A percentile compares a stretch with the other conserved stretches of the same genome.
phyloP scores from a whole-genome alignment of 2,888 invertebrate genomes.

The Drosophila paramelanica region DNA sequence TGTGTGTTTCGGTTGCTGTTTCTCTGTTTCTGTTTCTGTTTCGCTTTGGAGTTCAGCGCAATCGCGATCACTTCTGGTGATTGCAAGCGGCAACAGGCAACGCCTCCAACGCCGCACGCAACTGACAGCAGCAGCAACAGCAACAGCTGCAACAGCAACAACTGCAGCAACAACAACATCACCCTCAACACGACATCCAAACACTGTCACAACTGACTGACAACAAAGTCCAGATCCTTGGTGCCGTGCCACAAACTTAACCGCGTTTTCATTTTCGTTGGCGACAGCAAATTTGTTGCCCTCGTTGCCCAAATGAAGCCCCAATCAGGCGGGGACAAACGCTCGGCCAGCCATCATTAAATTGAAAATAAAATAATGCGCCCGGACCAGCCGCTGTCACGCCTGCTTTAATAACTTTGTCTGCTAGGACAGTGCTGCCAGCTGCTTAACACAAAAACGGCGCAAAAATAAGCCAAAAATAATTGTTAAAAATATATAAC shows the following conservation, averaged over 20 bases:
- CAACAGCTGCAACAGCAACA: slow-evolving; percentile 18
- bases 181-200: slow-evolving; percentile 64
- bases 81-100: slow-evolving; percentile 69
- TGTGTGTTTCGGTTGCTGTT: slow-evolving; percentile 40
- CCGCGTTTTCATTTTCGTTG: slow-evolving; percentile 53
- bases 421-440: not conserved
- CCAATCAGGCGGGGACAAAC: slow-evolving; percentile 69
- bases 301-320: slow-evolving; percentile 43
- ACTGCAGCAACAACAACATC: slow-evolving; percentile 42
- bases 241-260: not conserved
- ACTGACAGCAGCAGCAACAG: slow-evolving; percentile 49
- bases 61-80: slow-evolving; percentile 78
- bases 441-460: no score
- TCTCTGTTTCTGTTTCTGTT: slow-evolving; percentile 25
- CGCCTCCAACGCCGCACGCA: slow-evolving; percentile 73
- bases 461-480: no score
- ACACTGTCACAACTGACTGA: slow-evolving; percentile 64
- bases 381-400: slow-evolving; percentile 59
- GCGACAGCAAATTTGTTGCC: slow-evolving; percentile 49
- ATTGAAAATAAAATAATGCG: slow-evolving; percentile 80
- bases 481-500: no score
- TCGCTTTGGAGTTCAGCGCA: slow-evolving; percentile 72
- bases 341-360: slow-evolving; percentile 70
- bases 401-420: slow-evolving; percentile 76
- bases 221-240: slow-evolving; percentile 41